phyloP scores from a whole-genome alignment of 1,140 invertebrate species.

The Drosophila ananassae region DNA sequence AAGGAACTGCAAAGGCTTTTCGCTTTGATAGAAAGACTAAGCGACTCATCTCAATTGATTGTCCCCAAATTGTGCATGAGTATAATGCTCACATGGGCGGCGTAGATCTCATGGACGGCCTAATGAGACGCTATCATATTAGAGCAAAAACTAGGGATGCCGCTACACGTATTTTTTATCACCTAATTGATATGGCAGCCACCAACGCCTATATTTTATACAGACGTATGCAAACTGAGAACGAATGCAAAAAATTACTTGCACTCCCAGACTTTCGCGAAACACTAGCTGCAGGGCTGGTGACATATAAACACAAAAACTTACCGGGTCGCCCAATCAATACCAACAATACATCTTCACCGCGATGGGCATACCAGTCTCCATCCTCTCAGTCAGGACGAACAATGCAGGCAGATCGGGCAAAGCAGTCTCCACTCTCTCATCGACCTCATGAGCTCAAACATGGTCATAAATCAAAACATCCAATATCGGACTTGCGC shows the following conservation, averaged over 20 bases:
- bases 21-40: background rate
- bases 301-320: no score
- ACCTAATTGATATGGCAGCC: conserved; percentile 79
- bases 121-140: conserved; percentile 83
- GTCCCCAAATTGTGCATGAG: conserved; percentile 83
- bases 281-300: no score
- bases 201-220: conserved; percentile 33
- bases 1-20: background rate
- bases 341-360: no score
- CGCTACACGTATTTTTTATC: conserved; percentile 84
- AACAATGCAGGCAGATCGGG: no score
- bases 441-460: no score
- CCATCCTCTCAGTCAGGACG: no score
- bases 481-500: no score
- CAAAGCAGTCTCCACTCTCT: no score
- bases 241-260: background rate
- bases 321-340: no score
- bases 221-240: conserved; percentile 8
- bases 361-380: no score
- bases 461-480: no score
- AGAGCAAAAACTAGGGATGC: conserved; percentile 83
- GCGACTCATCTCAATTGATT: conserved; percentile 8
- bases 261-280: background rate
- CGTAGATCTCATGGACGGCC: conserved; percentile 75
- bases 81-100: conserved; percentile 74